Conservation (phyloP, 2,888 invertebrate genomes). For the Phania funesta region DNA sequence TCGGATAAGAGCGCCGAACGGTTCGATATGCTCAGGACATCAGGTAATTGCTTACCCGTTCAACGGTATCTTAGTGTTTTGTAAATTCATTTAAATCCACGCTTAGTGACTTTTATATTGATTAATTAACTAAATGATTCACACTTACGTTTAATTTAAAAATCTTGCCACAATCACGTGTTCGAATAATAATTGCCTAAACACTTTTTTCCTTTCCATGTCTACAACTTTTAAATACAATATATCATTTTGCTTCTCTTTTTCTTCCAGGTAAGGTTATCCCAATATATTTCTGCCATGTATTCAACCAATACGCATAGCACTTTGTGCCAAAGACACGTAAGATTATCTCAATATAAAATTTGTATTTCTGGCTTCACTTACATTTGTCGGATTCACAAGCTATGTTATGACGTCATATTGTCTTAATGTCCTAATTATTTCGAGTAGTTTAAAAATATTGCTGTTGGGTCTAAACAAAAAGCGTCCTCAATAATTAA, state of each 20-base stretch:
- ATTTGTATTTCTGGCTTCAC: background rate
- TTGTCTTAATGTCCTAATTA: too few relatives aligned
- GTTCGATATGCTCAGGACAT: slow-evolving; percentile 81
- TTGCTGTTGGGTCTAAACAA: too few relatives aligned
- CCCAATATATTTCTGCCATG: slow-evolving; percentile 59
- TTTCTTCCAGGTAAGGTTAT: slow-evolving; percentile 72
- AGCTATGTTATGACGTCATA: too few relatives aligned
- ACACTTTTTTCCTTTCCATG: background rate
- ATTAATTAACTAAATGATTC: slow-evolving; percentile 26
- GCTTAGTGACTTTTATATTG: slow-evolving; percentile 20
- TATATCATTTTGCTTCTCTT: slow-evolving; percentile 51
- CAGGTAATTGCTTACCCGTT: slow-evolving; percentile 76
- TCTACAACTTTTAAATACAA: background rate
- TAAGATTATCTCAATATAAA: slow-evolving; percentile 73
- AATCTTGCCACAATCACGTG: slow-evolving; percentile 48
- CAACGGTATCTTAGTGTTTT: slow-evolving; percentile 12
- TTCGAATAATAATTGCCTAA: background rate
- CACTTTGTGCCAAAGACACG: slow-evolving; percentile 77
- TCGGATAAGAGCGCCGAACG: slow-evolving; percentile 80
- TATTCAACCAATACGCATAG: slow-evolving; percentile 49
- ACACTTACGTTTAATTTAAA: slow-evolving; percentile 29
- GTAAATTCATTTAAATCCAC: slow-evolving; percentile 39
- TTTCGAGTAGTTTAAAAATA: too few relatives aligned
- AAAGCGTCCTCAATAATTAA: too few relatives aligned
- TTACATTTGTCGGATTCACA: background rate